Evolutionary conservation across 2,888 invertebrate genomes (phyloP), one percentile per base, ranked within the genome.

Genomic region (Protonemura montana): DNA sequence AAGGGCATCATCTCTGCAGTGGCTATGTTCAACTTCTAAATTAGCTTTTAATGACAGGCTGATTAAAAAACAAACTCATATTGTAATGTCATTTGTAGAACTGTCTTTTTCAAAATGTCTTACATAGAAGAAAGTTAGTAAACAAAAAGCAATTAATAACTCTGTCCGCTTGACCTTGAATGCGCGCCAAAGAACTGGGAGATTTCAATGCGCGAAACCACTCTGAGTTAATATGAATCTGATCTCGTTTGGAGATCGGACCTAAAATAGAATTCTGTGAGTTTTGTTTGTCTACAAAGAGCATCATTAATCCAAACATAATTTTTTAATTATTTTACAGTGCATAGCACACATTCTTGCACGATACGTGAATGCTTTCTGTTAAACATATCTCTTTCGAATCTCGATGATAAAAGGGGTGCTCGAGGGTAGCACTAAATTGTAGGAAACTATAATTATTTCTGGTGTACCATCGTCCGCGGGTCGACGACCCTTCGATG

Each of bases 321-420:
- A 28, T 81, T 81, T 81, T 81, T 81, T 81, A 81, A 81, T 81
- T 84, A 84, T 84, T 84, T 84, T 84, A 28, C 28, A 81, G 27
- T 81, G 30, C 81, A 81, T 84, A 84, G 29, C 29, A 42, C 6
- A 59, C 26, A 84, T 84, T 84, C 84, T 59, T 59, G 26, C 59
- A 76, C 84, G 84, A 28, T 59, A 84, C n/a, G 81, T 81, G 81
- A 30, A n/a, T 81, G n/a, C n/a, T 21, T 59, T 59, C 59, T 59
- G 59, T 59, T 59, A 59, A 59, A 59, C 21, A 10, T 59, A 59
- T 59, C 59, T 59, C 59, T 59, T 21, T 59, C 21, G 59, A 10
- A 21, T 59, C 59, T 59, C 59, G 59, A 1, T 21, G 59, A 59
- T 59, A 59, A 59, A 59, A 28, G n/a, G 81, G 28, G 26, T 81